Base-by-base conservation (phyloP, 2,113 vertebrate species). In the Dascyllus trimaculatus region DNA sequence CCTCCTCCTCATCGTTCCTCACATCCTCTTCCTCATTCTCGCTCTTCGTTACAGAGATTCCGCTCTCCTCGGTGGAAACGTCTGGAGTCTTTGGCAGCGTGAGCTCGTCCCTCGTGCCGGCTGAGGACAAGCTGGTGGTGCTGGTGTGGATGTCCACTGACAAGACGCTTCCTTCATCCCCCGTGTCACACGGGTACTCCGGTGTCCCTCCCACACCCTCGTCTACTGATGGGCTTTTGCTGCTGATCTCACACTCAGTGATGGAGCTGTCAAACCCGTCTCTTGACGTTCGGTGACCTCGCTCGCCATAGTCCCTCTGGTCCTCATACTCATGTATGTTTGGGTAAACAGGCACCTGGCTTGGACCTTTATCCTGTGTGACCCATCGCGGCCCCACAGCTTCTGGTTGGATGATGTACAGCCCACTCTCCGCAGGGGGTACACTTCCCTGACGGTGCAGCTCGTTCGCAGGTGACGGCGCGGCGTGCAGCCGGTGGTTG, bases 91-190 rank as follows among this genome's bases (percentile, higher is more conserved):
- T 82, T 11, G 74, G 53, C 35, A 11, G 57, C 0, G 80, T 46
- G 48, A 74, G 83, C 35, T 78, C 80, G 8, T 93, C 90, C 57
- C 82, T 89, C 24, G 93, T 93, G 80, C 93, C 95, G 0, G 48
- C 81, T 0, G 95, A 95, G 32, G 94, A 95, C 71, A 95, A 83
- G 77, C 93, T 95, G 56, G 93, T 92, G 70, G 85, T 95, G 78
- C 95, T 94, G 71, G 94, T 95, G 82, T 94, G 92, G 61, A 93
- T 88, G 79, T 95, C 94, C 82, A 88, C 93, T 0, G 94, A 94
- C 49, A 93, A 80, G 52, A 92, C 35, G 66, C 94, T 94, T 0
- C 84, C 90, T 46, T 93, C 93, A 29, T 94, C 94, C 5, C 91
- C 93, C 1, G 92, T 93, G 89, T 94, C 93, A 5, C 86, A 91